Conservation (phyloP, 1,140 invertebrate genomes). For the Aplysia californica region DNA sequence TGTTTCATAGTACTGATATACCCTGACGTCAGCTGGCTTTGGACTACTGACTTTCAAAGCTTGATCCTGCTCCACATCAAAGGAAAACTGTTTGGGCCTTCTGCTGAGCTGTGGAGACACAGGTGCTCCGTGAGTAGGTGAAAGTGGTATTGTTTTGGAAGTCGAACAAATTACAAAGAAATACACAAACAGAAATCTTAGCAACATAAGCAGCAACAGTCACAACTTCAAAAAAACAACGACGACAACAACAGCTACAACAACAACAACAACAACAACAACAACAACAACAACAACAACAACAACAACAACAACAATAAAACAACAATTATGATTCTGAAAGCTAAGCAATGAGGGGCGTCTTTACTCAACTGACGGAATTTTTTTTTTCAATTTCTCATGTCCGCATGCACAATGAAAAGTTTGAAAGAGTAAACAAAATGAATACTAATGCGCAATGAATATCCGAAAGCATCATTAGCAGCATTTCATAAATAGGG, state of each 20-base stretch:
- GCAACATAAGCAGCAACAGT: neutral
- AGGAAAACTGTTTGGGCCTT: conserved; percentile 83
- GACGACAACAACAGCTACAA: too few species aligned
- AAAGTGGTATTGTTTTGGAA: neutral
- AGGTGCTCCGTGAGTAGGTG: neutral
- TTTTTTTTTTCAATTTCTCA: too few species aligned
- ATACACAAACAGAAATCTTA: neutral
- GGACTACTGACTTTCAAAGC: conserved; percentile 81
- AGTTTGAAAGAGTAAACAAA: too few species aligned
- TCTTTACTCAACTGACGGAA: too few species aligned
- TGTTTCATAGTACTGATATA: conserved; percentile 94
- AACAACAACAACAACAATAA: too few species aligned
- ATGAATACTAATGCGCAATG: too few species aligned
- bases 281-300: too few species aligned
- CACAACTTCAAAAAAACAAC: neutral
- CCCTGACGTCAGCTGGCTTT: conserved; percentile 83
- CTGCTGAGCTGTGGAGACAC: neutral
- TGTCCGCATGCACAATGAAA: too few species aligned
- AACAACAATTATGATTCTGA: too few species aligned
- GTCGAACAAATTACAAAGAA: neutral
- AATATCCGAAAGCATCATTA: too few species aligned
- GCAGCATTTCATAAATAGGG: neutral
- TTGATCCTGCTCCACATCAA: conserved; percentile 85
- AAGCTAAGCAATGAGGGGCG: too few species aligned
- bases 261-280: too few species aligned